phyloP scores from a whole-genome alignment of 2,113 vertebrate species.

The Etheostoma spectabile region DNA sequence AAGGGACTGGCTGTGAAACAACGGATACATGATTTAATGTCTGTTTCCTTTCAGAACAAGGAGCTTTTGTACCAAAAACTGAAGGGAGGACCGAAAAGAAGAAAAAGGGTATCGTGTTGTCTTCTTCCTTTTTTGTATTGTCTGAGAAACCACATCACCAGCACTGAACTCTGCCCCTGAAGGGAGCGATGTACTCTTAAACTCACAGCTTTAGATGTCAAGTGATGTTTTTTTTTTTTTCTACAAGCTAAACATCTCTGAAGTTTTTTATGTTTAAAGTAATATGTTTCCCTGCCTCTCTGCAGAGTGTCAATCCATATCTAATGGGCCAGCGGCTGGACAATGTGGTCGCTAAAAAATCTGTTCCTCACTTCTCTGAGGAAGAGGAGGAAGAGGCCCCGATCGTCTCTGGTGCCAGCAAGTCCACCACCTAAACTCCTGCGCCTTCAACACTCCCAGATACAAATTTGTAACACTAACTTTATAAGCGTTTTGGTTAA shows the following conservation, averaged over 20 bases:
- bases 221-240: constrained; percentile 13
- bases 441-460: constrained; percentile 13
- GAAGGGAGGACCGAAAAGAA: constrained; percentile 90
- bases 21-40: constrained; percentile 20
- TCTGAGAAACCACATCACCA: constrained; percentile 49
- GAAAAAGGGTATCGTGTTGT: constrained; percentile 89
- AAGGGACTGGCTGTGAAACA: constrained; percentile 25
- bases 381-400: constrained; percentile 83
- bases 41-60: constrained; percentile 88
- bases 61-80: constrained; percentile 94
- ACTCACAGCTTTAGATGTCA: constrained; percentile 6
- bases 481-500: constrained; percentile 31
- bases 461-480: constrained; percentile 1
- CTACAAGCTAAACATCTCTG: background rate
- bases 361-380: constrained; percentile 94
- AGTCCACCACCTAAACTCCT: constrained; percentile 65
- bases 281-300: constrained; percentile 61
- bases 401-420: constrained; percentile 56
- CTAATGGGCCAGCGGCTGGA: constrained; percentile 94
- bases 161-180: background rate
- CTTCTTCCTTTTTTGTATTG: constrained; percentile 27
- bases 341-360: constrained; percentile 98
- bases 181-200: constrained; percentile 4
- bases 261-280: background rate
- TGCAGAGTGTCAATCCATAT: constrained; percentile 93